Conservation (phyloP, 2,888 invertebrate species). For the Polydrusus tereticollis region DNA sequence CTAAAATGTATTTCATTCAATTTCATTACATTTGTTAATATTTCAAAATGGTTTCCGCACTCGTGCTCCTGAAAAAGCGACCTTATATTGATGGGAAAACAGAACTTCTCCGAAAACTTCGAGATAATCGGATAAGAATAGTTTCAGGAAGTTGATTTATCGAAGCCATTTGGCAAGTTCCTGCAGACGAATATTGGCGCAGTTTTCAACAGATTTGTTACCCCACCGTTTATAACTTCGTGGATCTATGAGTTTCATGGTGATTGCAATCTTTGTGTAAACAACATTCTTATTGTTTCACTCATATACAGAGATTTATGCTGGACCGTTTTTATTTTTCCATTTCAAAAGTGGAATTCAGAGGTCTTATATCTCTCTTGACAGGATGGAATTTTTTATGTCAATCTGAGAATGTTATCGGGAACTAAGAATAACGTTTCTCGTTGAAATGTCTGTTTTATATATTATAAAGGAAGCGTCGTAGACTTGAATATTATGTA, state of each 20-base stretch:
- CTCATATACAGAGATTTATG: conserved; percentile 27
- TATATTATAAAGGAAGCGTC: too few species aligned
- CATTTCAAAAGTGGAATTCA: not conserved
- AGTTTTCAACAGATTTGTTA: conserved; percentile 47
- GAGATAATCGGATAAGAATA: conserved; percentile 46
- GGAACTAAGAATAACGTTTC: not conserved
- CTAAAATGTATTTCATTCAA: not conserved
- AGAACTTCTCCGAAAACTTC: conserved; percentile 37
- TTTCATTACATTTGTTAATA: not conserved
- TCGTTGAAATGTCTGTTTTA: not conserved
- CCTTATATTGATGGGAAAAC: conserved; percentile 23
- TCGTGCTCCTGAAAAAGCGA: conserved; percentile 10
- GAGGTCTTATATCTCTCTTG: not conserved
- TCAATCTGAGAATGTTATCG: not conserved
- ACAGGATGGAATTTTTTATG: not conserved
- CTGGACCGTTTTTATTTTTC: not conserved
- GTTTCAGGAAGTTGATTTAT: conserved; percentile 45
- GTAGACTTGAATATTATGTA: too few species aligned
- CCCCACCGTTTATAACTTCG: conserved; percentile 36
- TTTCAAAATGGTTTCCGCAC: not conserved
- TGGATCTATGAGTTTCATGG: conserved; percentile 41
- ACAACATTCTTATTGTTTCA: conserved; percentile 40
- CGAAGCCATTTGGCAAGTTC: conserved; percentile 44
- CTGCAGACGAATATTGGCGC: conserved; percentile 43
- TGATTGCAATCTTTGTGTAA: conserved; percentile 41